A percentile compares a stretch with the other conserved stretches of the same genome.
phyloP scores from a whole-genome alignment of 2,888 invertebrate genomes.

The Spilosoma lubricipeda region DNA sequence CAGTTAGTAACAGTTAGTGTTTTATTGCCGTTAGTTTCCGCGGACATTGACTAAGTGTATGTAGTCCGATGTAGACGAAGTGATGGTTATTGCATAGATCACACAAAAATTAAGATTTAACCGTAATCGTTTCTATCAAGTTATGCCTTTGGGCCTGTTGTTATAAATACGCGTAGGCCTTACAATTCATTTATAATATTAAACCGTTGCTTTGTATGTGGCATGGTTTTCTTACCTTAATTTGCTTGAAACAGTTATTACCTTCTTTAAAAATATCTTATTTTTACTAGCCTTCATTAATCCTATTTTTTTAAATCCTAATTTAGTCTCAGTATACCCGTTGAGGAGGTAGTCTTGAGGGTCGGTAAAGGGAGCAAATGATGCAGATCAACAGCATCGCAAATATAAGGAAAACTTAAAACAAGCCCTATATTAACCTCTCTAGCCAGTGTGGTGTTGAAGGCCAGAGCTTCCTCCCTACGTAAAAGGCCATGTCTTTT shows the following conservation, averaged over 20 bases:
- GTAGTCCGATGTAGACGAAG: constrained; percentile 5
- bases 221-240: constrained; percentile 33
- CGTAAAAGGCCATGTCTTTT: too few species aligned
- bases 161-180: constrained; percentile 30
- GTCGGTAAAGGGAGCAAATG: too few species aligned
- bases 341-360: too few species aligned
- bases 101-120: constrained; percentile 41
- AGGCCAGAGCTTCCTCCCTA: too few species aligned
- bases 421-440: too few species aligned
- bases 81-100: constrained; percentile 35
- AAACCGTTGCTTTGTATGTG: constrained; percentile 18
- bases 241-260: constrained; percentile 32
- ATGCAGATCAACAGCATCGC: too few species aligned
- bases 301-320: too few species aligned
- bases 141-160: constrained; percentile 3
- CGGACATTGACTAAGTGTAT: constrained; percentile 35
- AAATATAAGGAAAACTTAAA: too few species aligned
- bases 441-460: too few species aligned
- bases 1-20: background rate
- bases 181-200: constrained; percentile 21
- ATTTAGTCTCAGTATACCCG: too few species aligned
- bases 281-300: too few species aligned
- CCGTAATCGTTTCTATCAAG: constrained; percentile 23
- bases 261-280: too few species aligned
- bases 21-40: constrained; percentile 23